phyloP scores from a whole-genome alignment of 2,888 invertebrate genomes.

The Aleiodes leptofemur region DNA sequence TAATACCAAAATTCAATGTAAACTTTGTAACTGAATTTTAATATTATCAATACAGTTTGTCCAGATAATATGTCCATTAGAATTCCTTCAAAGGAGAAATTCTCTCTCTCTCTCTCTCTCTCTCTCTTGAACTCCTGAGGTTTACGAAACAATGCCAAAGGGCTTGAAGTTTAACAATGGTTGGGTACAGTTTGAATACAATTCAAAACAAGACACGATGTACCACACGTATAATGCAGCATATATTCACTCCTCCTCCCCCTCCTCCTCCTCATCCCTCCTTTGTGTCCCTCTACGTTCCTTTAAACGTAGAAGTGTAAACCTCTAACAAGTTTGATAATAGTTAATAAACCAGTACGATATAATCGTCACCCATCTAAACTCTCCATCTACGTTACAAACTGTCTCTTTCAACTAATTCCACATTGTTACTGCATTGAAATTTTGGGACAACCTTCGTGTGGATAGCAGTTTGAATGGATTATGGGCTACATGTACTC shows the following conservation, averaged over 20 bases:
- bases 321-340: conserved; percentile 35
- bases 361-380: conserved; percentile 21
- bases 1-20: conserved; percentile 12
- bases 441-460: background rate
- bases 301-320: conserved; percentile 11
- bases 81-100: conserved; percentile 31
- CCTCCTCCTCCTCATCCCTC: background rate
- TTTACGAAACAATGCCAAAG: conserved; percentile 37
- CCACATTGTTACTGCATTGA: background rate
- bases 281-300: no score
- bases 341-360: conserved; percentile 31
- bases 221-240: conserved; percentile 30
- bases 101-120: background rate
- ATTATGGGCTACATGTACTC: no score
- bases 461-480: no score
- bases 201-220: conserved; percentile 35
- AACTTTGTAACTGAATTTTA: conserved; percentile 26
- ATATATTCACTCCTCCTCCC: background rate
- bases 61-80: conserved; percentile 35
- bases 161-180: conserved; percentile 36
- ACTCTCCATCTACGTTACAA: no score
- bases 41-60: conserved; percentile 27
- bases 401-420: background rate
- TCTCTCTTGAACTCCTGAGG: conserved; percentile 17
- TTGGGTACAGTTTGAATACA: conserved; percentile 30